A percentile compares a stretch with the other conserved stretches of the same genome.
Evolutionary conservation across 2,113 vertebrate species (phyloP).

Genomic region (Cyprinodon brontotheroides): DNA sequence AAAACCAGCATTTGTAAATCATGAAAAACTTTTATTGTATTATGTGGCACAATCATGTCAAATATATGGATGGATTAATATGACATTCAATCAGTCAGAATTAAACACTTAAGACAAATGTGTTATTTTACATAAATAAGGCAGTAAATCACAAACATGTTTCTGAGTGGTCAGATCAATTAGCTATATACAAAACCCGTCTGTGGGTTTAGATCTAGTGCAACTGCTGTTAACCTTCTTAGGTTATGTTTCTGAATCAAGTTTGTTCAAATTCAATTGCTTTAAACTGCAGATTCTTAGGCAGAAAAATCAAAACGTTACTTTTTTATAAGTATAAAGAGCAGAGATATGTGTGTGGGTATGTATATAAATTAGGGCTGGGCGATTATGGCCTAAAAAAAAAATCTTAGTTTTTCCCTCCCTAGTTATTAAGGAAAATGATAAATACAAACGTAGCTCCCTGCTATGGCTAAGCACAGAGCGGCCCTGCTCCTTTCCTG

Average conservation of each 20-base stretch:
- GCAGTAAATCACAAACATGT: conserved; percentile 56
- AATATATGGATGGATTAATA: conserved; percentile 40
- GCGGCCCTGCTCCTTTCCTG: too few species aligned
- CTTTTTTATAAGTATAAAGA: not conserved
- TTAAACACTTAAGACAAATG: conserved; percentile 57
- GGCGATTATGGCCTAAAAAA: too few species aligned
- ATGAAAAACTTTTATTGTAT: conserved; percentile 59
- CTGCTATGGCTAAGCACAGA: too few species aligned
- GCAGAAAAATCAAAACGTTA: not conserved
- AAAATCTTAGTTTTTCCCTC: too few species aligned
- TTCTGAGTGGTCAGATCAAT: conserved; percentile 37
- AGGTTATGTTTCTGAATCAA: not conserved
- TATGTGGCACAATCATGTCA: conserved; percentile 47
- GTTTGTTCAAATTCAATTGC: not conserved
- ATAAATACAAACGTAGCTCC: too few species aligned
- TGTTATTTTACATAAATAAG: conserved; percentile 58
- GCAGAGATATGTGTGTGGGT: not conserved
- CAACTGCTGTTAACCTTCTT: conserved; percentile 29
- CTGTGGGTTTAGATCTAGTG: conserved; percentile 38
- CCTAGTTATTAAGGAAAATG: too few species aligned
- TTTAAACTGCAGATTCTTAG: not conserved
- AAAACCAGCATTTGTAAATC: conserved; percentile 8
- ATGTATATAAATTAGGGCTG: not conserved
- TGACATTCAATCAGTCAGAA: conserved; percentile 30
- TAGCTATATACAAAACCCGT: conserved; percentile 48